Percentiles rank a stretch among this genome's conserved stretches.
These are phyloP conservation scores for Drosophila percnosoma DNA, from an alignment of 2,888 invertebrate species.

Conservation along the genomic window DNA sequence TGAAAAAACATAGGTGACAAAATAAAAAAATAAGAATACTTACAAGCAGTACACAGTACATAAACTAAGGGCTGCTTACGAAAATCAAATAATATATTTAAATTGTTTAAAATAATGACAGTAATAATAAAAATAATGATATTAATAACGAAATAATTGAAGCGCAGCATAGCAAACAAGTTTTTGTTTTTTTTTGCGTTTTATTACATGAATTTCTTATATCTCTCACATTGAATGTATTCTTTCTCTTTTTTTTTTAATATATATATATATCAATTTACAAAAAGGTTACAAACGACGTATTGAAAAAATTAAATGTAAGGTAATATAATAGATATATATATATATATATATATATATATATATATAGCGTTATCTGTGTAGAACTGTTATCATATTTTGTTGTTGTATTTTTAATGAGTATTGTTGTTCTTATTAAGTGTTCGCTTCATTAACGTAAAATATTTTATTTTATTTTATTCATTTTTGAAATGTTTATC, in stretches of 20 bases:
- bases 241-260: conserved; percentile 37
- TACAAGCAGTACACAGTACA: conserved; percentile 68
- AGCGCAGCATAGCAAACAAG: conserved; percentile 65
- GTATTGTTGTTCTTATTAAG: conserved; percentile 74
- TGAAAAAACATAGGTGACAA: conserved; percentile 19
- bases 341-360: no score
- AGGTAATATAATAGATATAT: conserved; percentile 30
- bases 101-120: conserved; percentile 21
- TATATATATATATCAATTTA: conserved; percentile 63
- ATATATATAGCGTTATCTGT: conserved; percentile 31
- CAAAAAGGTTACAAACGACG: conserved; percentile 76
- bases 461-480: conserved; percentile 26
- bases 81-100: conserved; percentile 42
- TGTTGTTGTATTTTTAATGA: conserved; percentile 61
- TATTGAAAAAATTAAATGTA: conserved; percentile 67
- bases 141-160: conserved; percentile 20
- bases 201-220: conserved; percentile 76
- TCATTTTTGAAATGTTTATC: conserved; percentile 32
- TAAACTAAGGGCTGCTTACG: conserved; percentile 51
- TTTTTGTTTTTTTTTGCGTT: conserved; percentile 67
- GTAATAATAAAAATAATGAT: conserved; percentile 16
- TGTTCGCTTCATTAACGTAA: conserved; percentile 51
- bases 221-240: conserved; percentile 74
- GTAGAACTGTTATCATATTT: conserved; percentile 38
- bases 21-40: conserved; percentile 58